Conservation (phyloP, 2,888 invertebrate genomes). For the Drosophila mayaguana region DNA sequence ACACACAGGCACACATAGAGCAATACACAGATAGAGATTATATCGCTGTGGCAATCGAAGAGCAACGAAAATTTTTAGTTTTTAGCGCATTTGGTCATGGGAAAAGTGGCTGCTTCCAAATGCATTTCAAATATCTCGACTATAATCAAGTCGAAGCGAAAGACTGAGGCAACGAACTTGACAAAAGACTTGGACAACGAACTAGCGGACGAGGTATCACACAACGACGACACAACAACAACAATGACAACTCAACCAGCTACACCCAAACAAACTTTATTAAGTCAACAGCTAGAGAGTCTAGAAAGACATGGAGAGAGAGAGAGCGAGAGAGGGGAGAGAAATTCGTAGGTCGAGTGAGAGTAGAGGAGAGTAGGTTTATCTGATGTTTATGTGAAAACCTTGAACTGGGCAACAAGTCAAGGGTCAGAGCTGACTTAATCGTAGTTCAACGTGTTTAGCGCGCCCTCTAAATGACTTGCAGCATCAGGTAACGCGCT, state of each 20-base stretch:
- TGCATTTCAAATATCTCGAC: slow-evolving; percentile 31
- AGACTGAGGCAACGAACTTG: slow-evolving; percentile 49
- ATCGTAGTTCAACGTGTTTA: slow-evolving; percentile 14
- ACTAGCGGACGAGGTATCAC: slow-evolving; percentile 15
- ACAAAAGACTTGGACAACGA: slow-evolving; percentile 50
- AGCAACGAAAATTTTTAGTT: slow-evolving; percentile 37
- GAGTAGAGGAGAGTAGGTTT: background rate
- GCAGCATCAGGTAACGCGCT: slow-evolving; percentile 24
- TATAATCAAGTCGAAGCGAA: slow-evolving; percentile 15
- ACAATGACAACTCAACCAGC: slow-evolving; percentile 6
- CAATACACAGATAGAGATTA: background rate
- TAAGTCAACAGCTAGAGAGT: background rate
- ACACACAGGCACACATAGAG: background rate
- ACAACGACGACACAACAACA: slow-evolving; percentile 2
- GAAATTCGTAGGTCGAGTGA: background rate
- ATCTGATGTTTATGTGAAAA: slow-evolving; percentile 2
- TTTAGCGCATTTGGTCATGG: slow-evolving; percentile 57
- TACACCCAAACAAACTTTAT: slow-evolving; percentile 6
- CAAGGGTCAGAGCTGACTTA: slow-evolving; percentile 12
- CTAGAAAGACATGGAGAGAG: too few relatives aligned
- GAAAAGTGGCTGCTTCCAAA: slow-evolving; percentile 35
- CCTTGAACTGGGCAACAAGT: slow-evolving; percentile 16
- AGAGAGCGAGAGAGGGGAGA: background rate
- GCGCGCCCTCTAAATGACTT: background rate
- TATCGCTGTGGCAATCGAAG: slow-evolving; percentile 49